Base-by-base conservation (phyloP, 2,888 invertebrate species). In the Pandemis cinnamomeana region DNA sequence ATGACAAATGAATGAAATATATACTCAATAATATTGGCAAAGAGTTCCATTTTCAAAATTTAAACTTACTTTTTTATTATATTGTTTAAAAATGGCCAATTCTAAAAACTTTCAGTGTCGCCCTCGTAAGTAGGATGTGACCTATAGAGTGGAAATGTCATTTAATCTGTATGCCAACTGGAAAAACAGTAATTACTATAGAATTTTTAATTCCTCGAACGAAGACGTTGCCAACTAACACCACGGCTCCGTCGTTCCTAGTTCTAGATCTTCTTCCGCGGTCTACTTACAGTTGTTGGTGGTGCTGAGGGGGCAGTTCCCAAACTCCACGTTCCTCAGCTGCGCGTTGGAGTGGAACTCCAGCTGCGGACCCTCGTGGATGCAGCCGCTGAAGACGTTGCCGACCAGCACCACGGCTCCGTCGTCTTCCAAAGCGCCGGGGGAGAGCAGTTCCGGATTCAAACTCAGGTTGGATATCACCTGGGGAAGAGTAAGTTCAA, bases 361-460 rank as follows among this genome's bases (percentile, higher is more conserved):
- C 58, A 98, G 95, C 78, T 97, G 97, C n/a, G 98, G 98, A 0
- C 98, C 98, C 93, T 98, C 97, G 81, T 96, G 95, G 76, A 98
- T 95, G 89, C 98, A 98, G 77, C 98, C 98, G 83, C 96, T 96
- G 93, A 97, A 98, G 80, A 96, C 95, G 86, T 96, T 96, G 66
- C 98, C 98, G 77, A 98, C 96, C 78, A 97, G 95, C 80, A 98
- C 92, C 77, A 96, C 96, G 41, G 96, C 96, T 78, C 96, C 96
- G 80, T 95, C 96, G 80, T 96, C 96, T 87, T 96, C 96, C 80
- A 96, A 93, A 82, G 96, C 96, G 79, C 96, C 96, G 80, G 96
- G 96, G 42, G 95, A 95, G 77, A 98, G 92, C 80, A 98, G 95
- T 84, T 97, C 96, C 62, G 95, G 95, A 89, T 97, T 97, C 92